phyloP scores from a whole-genome alignment of 2,888 invertebrate species.

The Venusia cambrica region DNA sequence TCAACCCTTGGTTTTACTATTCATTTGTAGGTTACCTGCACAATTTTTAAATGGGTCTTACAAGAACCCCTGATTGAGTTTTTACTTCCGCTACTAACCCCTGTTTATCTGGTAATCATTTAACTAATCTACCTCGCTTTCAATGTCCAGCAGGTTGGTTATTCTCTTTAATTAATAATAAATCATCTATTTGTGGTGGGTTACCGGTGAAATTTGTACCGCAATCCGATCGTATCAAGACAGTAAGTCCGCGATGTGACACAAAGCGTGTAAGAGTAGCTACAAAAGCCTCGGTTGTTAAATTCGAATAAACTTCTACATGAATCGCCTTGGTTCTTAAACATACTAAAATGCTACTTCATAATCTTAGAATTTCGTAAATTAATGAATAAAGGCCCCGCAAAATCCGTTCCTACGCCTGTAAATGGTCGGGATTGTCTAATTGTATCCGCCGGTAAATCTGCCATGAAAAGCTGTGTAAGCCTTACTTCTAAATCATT shows the following conservation, averaged over 20 bases:
- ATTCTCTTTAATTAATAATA: conserved; percentile 4
- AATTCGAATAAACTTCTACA: neutral
- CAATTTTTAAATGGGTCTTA: too few relatives aligned
- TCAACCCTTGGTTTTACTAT: too few relatives aligned
- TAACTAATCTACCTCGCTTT: conserved; percentile 1
- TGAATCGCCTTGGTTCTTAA: conserved; percentile 2
- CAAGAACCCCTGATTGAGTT: too few relatives aligned
- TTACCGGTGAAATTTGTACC: conserved; percentile 3
- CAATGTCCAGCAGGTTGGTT: conserved; percentile 1
- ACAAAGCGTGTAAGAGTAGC: too few relatives aligned
- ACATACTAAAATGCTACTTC: too few relatives aligned
- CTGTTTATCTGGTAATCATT: neutral
- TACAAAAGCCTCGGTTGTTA: too few relatives aligned
- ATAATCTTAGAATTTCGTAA: conserved; percentile 5
- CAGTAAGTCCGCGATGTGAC: too few relatives aligned
- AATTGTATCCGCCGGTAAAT: conserved; percentile 7
- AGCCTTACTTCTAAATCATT: neutral
- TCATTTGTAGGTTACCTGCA: too few relatives aligned
- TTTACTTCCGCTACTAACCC: neutral
- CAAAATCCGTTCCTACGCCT: conserved; percentile 7
- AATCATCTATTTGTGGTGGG: conserved; percentile 1
- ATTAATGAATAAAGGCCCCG: conserved; percentile 4
- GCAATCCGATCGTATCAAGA: conserved; percentile 6
- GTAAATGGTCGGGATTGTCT: conserved; percentile 1
- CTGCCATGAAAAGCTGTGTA: conserved; percentile 9